Evolutionary conservation across 2,797 vertebrate genomes (phyloP), one percentile per base, ranked within the genome.

Genomic region (Enteromius mattozi): DNA sequence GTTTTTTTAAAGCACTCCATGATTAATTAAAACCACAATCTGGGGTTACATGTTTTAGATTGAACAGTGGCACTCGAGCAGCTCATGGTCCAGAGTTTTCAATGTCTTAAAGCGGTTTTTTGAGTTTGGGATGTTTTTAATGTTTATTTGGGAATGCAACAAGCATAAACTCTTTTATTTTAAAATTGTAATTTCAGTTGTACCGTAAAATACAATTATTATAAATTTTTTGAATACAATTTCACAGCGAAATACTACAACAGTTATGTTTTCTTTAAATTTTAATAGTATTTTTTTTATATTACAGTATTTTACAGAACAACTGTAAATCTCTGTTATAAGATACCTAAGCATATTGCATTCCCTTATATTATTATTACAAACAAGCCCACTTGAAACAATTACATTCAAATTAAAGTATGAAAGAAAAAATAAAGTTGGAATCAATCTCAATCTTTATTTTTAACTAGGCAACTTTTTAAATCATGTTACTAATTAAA

Each of bases 401-500:
- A 33, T 33, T 8, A 7, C 2, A 8, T 65, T 33, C 16, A 33
- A 27, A 65, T 65, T 65, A 65, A 33, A 65, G 7, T 4, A 33
- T 19, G 2, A 37, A 47, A 70, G 51, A 7, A n/a, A 45, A 3
- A 14, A 21, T 3, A 3, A 4, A 40, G 24, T 42, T 27, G 6
- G 16, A 51, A 54, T 35, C 7, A 69, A 81, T 42, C 8, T 4
- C 1, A 56, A 6, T 40, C 3, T 35, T 70, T 27, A 17, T 33
- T 40, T 81, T 27, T 40, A 81, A 40, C 21, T 13, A 40, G 49
- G 35, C 27, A 51, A 24, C 21, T n/a, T 37, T 76, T 66, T 27
- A 76, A 37, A 83, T 12, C 47, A 40, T 54, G 12, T 27, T 40
- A 71, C 68, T 74, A 78, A 81, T 59, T 59, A 80, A 81, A 56